Evolutionary conservation across 92 coral and sea anemone genomes (phyloP).

Genomic region (Plumapathes pennacea): DNA sequence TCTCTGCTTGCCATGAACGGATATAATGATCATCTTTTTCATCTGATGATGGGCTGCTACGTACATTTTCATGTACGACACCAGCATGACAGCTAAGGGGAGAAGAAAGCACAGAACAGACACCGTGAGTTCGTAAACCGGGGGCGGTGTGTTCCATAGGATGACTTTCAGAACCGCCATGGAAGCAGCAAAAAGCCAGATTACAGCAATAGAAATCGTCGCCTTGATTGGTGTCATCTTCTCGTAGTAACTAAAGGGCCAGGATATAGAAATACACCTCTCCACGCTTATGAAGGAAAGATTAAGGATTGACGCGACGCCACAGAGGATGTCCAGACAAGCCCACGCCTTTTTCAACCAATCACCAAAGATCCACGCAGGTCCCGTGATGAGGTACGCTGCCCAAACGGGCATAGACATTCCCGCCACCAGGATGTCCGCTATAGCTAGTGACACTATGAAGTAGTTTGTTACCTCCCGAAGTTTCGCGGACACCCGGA

Average conservation of each 20-base stretch:
- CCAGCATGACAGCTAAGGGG: constrained; percentile 64
- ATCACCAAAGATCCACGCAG: constrained; percentile 27
- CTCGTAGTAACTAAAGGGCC: constrained; percentile 67
- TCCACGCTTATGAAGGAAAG: constrained; percentile 61
- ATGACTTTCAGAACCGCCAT: constrained; percentile 68
- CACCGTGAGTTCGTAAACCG: constrained; percentile 69
- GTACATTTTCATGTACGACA: constrained; percentile 69
- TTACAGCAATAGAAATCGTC: constrained; percentile 44
- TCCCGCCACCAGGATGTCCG: constrained; percentile 78
- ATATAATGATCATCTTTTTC: constrained; percentile 76
- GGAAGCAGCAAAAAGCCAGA: constrained; percentile 66
- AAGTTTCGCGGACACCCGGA: constrained; percentile 65
- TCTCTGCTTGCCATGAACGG: constrained; percentile 85
- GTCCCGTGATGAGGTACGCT: constrained; percentile 70
- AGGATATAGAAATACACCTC: constrained; percentile 57
- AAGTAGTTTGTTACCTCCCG: constrained; percentile 78
- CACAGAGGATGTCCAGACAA: constrained; percentile 69
- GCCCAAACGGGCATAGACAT: constrained; percentile 83
- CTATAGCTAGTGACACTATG: constrained; percentile 73
- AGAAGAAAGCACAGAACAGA: constrained; percentile 65
- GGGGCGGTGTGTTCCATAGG: constrained; percentile 64
- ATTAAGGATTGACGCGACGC: constrained; percentile 63
- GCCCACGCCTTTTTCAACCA: constrained; percentile 75
- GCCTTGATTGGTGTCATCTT: constrained; percentile 69
- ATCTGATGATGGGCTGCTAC: constrained; percentile 76